Evolutionary conservation across 2,113 vertebrate species (phyloP).

Genomic region (Plectropomus leopardus): DNA sequence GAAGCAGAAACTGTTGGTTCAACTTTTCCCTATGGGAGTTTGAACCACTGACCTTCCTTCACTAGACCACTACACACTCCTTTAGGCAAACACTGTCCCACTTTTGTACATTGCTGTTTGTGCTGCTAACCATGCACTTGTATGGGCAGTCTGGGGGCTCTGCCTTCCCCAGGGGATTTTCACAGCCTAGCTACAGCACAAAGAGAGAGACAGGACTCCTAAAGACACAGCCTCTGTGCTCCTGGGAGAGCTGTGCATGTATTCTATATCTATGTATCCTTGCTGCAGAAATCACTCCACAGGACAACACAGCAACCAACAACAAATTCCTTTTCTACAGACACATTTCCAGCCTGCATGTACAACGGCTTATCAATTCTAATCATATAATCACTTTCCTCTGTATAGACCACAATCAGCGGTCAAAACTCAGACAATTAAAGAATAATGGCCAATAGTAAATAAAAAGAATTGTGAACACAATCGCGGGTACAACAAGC

Average conservation of each 20-base stretch:
- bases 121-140: conserved; percentile 14
- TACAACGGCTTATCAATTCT: too few species aligned
- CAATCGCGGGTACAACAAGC: background rate
- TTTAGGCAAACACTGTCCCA: conserved; percentile 64
- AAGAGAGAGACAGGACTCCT: background rate
- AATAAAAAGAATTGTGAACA: background rate
- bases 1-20: conserved; percentile 30
- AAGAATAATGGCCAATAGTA: too few species aligned
- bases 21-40: conserved; percentile 31
- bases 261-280: background rate
- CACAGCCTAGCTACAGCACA: conserved; percentile 20
- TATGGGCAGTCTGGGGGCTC: conserved; percentile 38
- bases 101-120: conserved; percentile 47
- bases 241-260: conserved; percentile 12
- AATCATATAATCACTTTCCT: too few species aligned
- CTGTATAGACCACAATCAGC: too few species aligned
- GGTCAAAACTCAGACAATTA: too few species aligned
- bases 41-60: conserved; percentile 61
- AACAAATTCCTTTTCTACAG: too few species aligned
- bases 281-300: too few species aligned
- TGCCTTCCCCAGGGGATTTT: conserved; percentile 45
- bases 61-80: conserved; percentile 57
- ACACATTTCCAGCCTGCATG: too few species aligned
- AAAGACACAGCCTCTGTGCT: conserved; percentile 17
- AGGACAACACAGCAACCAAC: too few species aligned